Conservation (phyloP, 2,113 vertebrate genomes). For the Dicentrarchus labrax region DNA sequence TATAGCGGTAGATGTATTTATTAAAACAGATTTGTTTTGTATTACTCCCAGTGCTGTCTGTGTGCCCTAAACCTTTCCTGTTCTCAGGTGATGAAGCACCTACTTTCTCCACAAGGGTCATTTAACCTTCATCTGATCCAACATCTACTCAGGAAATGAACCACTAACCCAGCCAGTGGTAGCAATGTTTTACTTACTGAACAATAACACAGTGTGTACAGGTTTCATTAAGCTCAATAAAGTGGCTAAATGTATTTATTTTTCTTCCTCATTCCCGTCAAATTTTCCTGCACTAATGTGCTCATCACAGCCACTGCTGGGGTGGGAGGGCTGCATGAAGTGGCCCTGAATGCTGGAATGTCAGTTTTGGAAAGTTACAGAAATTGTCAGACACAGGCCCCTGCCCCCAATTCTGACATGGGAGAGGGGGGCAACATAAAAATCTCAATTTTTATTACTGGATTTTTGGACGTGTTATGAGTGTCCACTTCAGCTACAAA, state of each 20-base stretch:
- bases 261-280: too few species aligned
- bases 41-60: background rate
- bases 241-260: background rate
- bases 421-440: too few species aligned
- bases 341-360: background rate
- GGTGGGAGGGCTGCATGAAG: background rate
- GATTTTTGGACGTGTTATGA: too few species aligned
- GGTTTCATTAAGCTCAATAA: slow-evolving; percentile 11
- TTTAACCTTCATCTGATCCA: slow-evolving; percentile 47
- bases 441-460: too few species aligned
- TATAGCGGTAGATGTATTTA: background rate
- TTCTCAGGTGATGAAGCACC: slow-evolving; percentile 10
- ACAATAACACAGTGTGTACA: slow-evolving; percentile 10
- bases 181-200: slow-evolving; percentile 10
- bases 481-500: background rate
- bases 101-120: slow-evolving; percentile 26
- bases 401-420: too few species aligned
- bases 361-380: background rate
- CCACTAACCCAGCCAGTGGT: background rate
- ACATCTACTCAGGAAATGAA: slow-evolving; percentile 18
- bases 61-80: background rate
- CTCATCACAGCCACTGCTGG: background rate
- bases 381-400: background rate
- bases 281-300: background rate
- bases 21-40: background rate